Percentiles rank a stretch among this genome's conserved stretches.
phyloP scores from a whole-genome alignment of 2,888 invertebrate genomes.

The Xestobium rufovillosum region DNA sequence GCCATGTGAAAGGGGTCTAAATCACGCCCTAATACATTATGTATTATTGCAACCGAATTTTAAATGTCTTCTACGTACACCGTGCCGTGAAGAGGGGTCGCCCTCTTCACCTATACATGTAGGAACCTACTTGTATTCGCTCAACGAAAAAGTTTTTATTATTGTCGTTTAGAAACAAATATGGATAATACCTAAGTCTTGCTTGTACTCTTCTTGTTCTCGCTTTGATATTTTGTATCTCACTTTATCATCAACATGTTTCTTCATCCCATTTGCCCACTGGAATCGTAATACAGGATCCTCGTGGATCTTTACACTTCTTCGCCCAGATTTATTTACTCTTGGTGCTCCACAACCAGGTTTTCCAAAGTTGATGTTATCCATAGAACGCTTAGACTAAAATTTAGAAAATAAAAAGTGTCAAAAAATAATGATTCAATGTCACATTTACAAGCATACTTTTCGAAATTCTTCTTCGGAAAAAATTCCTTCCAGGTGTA shows the following conservation, averaged over 20 bases:
- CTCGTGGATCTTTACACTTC: constrained; percentile 40
- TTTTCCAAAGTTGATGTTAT: constrained; percentile 32
- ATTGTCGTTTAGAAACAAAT: no score
- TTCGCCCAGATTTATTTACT: constrained; percentile 36
- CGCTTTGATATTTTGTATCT: constrained; percentile 55
- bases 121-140: no score
- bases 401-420: no score
- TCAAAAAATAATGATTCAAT: constrained; percentile 9
- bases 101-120: no score
- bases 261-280: constrained; percentile 53
- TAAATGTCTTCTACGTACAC: no score
- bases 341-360: constrained; percentile 41
- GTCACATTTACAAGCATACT: constrained; percentile 30
- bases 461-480: constrained; percentile 50
- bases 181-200: constrained; percentile 59
- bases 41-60: no score
- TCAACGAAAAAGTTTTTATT: constrained; percentile 3
- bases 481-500: constrained; percentile 58
- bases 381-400: constrained; percentile 36
- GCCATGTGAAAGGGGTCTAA: no score
- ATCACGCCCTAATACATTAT: no score
- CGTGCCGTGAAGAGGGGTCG: no score
- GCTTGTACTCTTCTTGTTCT: constrained; percentile 51
- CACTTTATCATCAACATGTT: constrained; percentile 62
- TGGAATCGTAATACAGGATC: constrained; percentile 59